Conservation (phyloP, 1,140 invertebrate species). For the Scaptomyza hsui region DNA sequence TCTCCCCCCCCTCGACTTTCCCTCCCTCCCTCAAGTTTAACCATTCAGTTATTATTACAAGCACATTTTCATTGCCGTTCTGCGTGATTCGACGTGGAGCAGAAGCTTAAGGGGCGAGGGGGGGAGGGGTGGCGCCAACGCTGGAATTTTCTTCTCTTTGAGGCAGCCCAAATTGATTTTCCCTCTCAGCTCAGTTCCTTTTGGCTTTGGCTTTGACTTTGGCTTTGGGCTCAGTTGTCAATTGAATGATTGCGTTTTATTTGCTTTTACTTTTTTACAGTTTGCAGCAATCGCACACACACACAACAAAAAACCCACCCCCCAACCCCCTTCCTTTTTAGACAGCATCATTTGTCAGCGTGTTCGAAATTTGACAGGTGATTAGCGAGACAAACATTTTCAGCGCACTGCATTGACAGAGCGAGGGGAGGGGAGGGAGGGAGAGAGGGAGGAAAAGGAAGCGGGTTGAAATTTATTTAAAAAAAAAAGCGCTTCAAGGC, state of each 20-base stretch:
- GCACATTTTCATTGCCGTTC: constrained; percentile 75
- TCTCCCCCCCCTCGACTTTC: background rate
- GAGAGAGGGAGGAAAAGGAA: no score
- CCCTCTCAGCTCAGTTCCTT: constrained; percentile 35
- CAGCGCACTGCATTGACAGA: constrained; percentile 2
- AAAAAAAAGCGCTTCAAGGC: no score
- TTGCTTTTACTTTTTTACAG: constrained; percentile 46
- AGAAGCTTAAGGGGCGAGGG: constrained; percentile 33
- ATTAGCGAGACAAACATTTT: constrained; percentile 67
- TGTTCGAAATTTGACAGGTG: constrained; percentile 72
- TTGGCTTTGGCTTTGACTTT: constrained; percentile 16
- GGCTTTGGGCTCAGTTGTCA: constrained; percentile 54
- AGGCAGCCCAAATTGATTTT: constrained; percentile 72
- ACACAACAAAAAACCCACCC: no score
- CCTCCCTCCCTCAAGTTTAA: no score
- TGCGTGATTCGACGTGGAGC: constrained; percentile 16
- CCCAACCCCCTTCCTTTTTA: background rate
- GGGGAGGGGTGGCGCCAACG: constrained; percentile 35
- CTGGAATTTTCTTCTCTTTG: constrained; percentile 49
- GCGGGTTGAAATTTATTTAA: no score
- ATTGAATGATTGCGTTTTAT: constrained; percentile 79
- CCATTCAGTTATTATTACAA: constrained; percentile 73
- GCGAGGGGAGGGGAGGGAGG: no score
- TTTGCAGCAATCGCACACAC: constrained; percentile 24
- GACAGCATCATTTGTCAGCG: constrained; percentile 72